phyloP scores from a whole-genome alignment of 2,113 vertebrate genomes.

The Halcyon senegalensis region DNA sequence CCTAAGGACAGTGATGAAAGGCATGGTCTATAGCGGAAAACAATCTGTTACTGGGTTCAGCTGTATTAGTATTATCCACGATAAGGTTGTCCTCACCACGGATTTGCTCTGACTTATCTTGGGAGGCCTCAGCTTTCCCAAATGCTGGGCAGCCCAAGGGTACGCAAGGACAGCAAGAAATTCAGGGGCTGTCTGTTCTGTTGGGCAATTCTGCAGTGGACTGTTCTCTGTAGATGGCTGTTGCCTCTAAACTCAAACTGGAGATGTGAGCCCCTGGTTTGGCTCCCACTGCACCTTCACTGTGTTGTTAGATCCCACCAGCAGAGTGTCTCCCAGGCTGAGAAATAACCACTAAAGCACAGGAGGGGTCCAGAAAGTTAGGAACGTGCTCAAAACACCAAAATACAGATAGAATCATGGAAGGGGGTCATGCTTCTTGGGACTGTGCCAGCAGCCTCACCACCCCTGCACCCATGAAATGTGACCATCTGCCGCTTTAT shows the following conservation, averaged over 20 bases:
- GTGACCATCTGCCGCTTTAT: not conserved
- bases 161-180: not conserved
- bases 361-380: not conserved
- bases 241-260: not conserved
- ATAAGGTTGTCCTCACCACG: not conserved
- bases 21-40: accelerated
- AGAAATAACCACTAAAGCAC: not conserved
- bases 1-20: not conserved
- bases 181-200: not conserved
- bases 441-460: not conserved
- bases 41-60: not conserved
- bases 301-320: constrained; percentile 33
- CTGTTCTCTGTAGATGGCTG: not conserved
- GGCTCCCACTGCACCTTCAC: not conserved
- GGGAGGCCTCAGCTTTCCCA: not conserved
- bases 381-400: not conserved
- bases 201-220: not conserved
- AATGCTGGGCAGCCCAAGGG: not conserved
- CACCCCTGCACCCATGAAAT: not conserved
- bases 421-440: not conserved
- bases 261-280: not conserved
- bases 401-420: not conserved
- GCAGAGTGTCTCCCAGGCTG: constrained; percentile 49
- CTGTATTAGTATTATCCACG: accelerated
- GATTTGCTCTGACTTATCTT: not conserved